These are phyloP conservation scores for Ctenoplectra terminalis DNA, from an alignment of 1,140 invertebrate genomes.

Conservation along the genomic window DNA sequence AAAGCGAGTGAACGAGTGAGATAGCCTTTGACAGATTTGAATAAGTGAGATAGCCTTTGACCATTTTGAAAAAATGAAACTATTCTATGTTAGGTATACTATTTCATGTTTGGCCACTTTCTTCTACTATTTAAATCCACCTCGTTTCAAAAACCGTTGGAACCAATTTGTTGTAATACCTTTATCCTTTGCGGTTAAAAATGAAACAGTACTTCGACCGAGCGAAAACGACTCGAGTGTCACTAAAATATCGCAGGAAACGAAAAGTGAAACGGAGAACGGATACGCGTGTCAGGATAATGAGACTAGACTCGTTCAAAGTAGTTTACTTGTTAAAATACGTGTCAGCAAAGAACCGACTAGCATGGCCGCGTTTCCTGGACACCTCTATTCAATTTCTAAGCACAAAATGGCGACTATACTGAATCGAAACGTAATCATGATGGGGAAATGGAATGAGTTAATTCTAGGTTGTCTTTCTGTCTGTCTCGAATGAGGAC, in stretches of 20 bases:
- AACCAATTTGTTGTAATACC: background rate
- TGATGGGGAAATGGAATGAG: conserved; percentile 53
- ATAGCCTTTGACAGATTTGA: too few relatives aligned
- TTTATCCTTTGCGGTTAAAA: background rate
- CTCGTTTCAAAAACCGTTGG: too few relatives aligned
- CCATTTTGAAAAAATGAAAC: too few relatives aligned
- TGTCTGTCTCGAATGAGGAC: conserved; percentile 63
- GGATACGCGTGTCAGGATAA: conserved; percentile 72
- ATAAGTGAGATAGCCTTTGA: too few relatives aligned
- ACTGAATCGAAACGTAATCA: conserved; percentile 68
- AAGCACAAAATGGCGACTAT: conserved; percentile 68
- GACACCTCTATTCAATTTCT: conserved; percentile 73
- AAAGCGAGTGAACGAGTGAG: too few relatives aligned
- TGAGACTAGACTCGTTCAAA: conserved; percentile 48
- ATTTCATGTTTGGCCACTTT: too few relatives aligned
- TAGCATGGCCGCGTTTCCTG: conserved; percentile 72
- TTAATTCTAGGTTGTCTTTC: conserved; percentile 78
- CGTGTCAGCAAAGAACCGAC: conserved; percentile 29
- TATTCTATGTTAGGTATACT: too few relatives aligned
- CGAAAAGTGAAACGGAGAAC: conserved; percentile 58
- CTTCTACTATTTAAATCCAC: too few relatives aligned
- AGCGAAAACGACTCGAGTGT: background rate
- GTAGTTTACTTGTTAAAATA: conserved; percentile 37
- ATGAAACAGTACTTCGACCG: background rate
- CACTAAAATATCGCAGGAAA: conserved; percentile 39